Conservation (phyloP, 1,140 invertebrate species). For the Megathymus violae region DNA sequence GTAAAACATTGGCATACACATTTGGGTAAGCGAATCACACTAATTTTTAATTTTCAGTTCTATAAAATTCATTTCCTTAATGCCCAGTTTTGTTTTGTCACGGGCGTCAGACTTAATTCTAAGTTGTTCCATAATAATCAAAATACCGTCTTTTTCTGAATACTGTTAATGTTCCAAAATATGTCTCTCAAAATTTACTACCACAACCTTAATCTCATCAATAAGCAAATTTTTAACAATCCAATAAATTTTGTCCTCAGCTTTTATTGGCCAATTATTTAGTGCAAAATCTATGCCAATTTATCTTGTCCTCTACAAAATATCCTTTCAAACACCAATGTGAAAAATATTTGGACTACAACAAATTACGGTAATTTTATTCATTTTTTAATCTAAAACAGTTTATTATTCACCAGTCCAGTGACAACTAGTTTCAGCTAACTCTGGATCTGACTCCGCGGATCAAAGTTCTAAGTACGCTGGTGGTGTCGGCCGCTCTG, state of each 20-base stretch:
- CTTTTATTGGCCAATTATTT: constrained; percentile 45
- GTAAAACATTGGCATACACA: constrained; percentile 69
- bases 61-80: constrained; percentile 44
- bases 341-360: constrained; percentile 24
- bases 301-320: constrained; percentile 19
- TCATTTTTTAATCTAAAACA: constrained; percentile 5
- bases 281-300: constrained; percentile 51
- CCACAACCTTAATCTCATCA: constrained; percentile 78
- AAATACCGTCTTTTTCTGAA: constrained; percentile 67
- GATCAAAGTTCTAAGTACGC: constrained; percentile 79
- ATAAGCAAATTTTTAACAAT: constrained; percentile 73
- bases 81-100: constrained; percentile 53
- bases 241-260: constrained; percentile 55
- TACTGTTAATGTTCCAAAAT: constrained; percentile 76
- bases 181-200: constrained; percentile 77
- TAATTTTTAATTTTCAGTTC: constrained; percentile 56
- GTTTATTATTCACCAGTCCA: constrained; percentile 52
- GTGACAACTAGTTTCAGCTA: constrained; percentile 60
- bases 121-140: constrained; percentile 61
- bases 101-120: constrained; percentile 60
- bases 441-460: constrained; percentile 77
- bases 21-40: constrained; percentile 57
- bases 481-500: constrained; percentile 72
- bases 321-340: constrained; percentile 40
- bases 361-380: constrained; percentile 13